Percentiles rank a stretch among this genome's conserved stretches.
phyloP scores from a whole-genome alignment of 2,113 vertebrate species.

The Campylomormyrus tamandua region DNA sequence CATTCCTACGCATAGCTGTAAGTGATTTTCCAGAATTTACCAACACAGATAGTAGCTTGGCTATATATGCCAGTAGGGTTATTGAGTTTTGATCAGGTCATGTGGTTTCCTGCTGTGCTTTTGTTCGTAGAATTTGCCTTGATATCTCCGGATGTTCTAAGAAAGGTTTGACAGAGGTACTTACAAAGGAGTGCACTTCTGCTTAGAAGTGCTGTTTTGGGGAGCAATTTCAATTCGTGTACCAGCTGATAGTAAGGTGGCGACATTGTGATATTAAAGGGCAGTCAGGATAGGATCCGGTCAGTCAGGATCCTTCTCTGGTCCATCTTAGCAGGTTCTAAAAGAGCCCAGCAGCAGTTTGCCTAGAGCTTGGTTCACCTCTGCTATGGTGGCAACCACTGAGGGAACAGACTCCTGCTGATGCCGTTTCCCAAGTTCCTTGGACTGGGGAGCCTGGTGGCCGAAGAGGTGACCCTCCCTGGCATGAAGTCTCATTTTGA shows the following conservation, averaged over 20 bases:
- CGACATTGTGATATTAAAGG: neutral
- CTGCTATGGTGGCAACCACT: neutral
- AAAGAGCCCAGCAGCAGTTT: neutral
- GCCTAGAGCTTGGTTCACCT: neutral
- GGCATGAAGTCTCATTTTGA: too few species aligned
- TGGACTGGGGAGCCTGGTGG: neutral
- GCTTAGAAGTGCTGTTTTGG: neutral
- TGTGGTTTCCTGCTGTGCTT: neutral
- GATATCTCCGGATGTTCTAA: neutral
- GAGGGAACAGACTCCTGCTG: neutral
- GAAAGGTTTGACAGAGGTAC: neutral
- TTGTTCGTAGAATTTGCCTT: neutral
- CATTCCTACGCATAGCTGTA: neutral
- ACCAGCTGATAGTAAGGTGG: neutral
- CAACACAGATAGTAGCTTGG: neutral
- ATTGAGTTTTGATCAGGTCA: neutral
- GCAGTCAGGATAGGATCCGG: neutral
- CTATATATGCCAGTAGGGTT: neutral
- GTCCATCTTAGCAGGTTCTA: constrained; percentile 1
- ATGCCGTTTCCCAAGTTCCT: neutral
- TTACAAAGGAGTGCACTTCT: neutral
- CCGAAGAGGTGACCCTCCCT: too few species aligned
- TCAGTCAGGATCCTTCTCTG: neutral
- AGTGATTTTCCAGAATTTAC: neutral
- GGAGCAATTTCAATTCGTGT: neutral